Evolutionary conservation across 2,797 vertebrate genomes (phyloP).

Genomic region (Pseudochirops cupreus): DNA sequence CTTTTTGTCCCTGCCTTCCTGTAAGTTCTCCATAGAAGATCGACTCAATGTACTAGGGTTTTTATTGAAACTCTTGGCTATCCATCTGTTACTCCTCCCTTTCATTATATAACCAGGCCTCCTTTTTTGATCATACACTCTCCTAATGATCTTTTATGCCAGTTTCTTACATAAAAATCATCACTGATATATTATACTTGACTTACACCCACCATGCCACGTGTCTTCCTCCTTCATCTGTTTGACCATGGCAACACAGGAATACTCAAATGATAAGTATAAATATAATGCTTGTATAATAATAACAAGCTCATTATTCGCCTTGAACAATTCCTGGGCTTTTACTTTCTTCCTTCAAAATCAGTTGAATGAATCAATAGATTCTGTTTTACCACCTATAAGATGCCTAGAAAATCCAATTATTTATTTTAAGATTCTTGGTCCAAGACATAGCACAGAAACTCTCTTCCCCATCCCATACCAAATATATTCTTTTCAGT

Average conservation of each 20-base stretch:
- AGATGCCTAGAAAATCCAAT: slow-evolving; percentile 49
- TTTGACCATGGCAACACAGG: neutral
- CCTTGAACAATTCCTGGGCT: neutral
- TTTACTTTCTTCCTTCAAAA: slow-evolving; percentile 35
- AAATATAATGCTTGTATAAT: neutral
- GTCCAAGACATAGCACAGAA: neutral
- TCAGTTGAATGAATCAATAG: slow-evolving; percentile 46
- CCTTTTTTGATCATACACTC: neutral
- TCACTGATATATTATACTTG: neutral
- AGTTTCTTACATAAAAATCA: neutral
- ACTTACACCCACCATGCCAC: neutral
- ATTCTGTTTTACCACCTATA: slow-evolving; percentile 44
- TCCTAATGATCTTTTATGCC: neutral
- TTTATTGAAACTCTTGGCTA: neutral
- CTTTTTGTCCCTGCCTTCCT: neutral
- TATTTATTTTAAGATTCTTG: slow-evolving; percentile 49
- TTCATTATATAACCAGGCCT: neutral
- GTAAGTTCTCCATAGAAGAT: neutral
- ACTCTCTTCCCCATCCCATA: neutral
- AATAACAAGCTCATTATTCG: slow-evolving; percentile 32
- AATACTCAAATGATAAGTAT: neutral
- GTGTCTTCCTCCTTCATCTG: neutral
- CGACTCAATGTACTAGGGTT: neutral
- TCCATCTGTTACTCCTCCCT: neutral
- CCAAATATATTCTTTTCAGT: neutral